phyloP scores from a whole-genome alignment of 2,888 invertebrate genomes.

The Drosophila borealis region DNA sequence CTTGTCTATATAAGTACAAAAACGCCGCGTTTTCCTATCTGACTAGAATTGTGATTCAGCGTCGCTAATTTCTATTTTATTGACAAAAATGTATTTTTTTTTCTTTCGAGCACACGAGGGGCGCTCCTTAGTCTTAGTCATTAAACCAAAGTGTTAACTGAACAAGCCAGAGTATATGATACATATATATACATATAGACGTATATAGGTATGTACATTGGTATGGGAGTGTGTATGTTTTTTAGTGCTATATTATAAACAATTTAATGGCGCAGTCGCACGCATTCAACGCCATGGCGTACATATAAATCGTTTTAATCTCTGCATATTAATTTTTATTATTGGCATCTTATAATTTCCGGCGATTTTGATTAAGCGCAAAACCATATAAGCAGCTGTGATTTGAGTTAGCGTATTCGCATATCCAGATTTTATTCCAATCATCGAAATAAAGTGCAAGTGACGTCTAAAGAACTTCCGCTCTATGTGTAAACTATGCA shows the following conservation, averaged over 20 bases:
- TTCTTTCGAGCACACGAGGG: slow-evolving; percentile 44
- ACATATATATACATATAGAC: slow-evolving; percentile 1
- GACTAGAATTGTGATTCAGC: slow-evolving; percentile 70
- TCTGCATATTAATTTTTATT: slow-evolving; percentile 78
- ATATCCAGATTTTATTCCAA: slow-evolving; percentile 8
- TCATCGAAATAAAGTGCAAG: slow-evolving; percentile 50
- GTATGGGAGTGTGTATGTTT: slow-evolving; percentile 18
- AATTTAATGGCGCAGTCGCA: slow-evolving; percentile 66
- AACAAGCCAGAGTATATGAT: slow-evolving; percentile 49
- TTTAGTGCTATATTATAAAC: slow-evolving; percentile 54
- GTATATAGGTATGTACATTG: slow-evolving; percentile 30
- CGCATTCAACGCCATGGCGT: slow-evolving; percentile 64
- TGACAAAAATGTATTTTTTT: slow-evolving; percentile 43
- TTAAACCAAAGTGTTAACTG: slow-evolving; percentile 67
- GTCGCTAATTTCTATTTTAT: slow-evolving; percentile 77
- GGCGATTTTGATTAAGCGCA: slow-evolving; percentile 65
- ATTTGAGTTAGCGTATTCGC: slow-evolving; percentile 31
- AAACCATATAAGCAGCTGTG: slow-evolving; percentile 51
- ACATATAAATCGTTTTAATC: slow-evolving; percentile 79
- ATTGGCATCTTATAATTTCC: slow-evolving; percentile 69
- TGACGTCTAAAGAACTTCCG: slow-evolving; percentile 58
- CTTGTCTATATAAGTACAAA: slow-evolving; percentile 11
- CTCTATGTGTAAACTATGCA: slow-evolving; percentile 27
- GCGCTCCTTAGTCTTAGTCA: slow-evolving; percentile 81
- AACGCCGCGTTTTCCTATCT: slow-evolving; percentile 29